Conservation (phyloP, 53 echinoderm and acorn worm species). For the Zoroaster sp. region DNA sequence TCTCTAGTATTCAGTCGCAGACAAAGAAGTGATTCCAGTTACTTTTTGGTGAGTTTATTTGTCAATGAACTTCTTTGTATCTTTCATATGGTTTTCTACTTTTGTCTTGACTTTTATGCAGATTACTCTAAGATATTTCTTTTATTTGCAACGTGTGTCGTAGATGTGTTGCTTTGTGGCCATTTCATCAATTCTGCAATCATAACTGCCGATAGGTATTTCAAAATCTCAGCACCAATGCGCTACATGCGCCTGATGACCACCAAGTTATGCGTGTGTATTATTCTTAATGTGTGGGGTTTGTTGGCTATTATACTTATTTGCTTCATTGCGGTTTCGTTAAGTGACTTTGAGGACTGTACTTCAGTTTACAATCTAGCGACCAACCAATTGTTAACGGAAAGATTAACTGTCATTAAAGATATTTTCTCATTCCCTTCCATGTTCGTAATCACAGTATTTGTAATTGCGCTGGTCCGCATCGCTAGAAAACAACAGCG, state of each 20-base stretch:
- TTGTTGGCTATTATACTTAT: neutral
- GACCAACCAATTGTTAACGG: neutral
- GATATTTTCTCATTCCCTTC: neutral
- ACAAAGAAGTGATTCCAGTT: constrained; percentile 4
- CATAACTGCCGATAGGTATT: neutral
- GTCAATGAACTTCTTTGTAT: neutral
- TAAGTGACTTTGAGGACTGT: neutral
- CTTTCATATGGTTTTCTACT: neutral
- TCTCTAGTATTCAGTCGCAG: neutral
- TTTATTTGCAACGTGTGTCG: neutral
- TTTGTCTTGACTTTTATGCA: neutral
- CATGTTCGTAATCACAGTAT: neutral
- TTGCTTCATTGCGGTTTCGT: neutral
- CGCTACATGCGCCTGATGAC: neutral
- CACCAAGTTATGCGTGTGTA: neutral
- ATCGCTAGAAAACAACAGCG: constrained; percentile 5
- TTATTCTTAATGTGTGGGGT: neutral
- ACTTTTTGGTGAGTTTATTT: neutral
- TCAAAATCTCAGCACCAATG: neutral
- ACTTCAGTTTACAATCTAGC: neutral
- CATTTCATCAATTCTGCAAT: neutral
- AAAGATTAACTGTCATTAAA: neutral
- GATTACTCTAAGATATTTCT: neutral
- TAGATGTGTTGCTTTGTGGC: neutral
- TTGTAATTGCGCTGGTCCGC: neutral